Evolutionary conservation across 2,113 vertebrate species (phyloP).

Genomic region (Pomatorhinus ruficollis): DNA sequence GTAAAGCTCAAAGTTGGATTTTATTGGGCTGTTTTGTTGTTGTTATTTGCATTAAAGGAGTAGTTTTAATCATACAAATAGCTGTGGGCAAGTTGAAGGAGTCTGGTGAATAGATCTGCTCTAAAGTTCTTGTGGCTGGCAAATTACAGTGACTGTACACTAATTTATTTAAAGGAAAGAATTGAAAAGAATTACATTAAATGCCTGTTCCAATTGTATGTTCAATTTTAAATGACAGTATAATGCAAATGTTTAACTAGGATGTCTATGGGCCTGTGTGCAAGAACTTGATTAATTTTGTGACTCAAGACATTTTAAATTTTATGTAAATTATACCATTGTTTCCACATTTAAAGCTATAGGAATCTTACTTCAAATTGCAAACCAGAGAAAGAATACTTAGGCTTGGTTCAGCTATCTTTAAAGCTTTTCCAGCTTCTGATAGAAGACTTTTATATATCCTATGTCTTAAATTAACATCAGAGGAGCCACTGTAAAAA

Average conservation of each 20-base stretch:
- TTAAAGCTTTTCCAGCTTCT: slow-evolving; percentile 38
- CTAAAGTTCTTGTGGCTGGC: neutral
- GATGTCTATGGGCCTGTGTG: neutral
- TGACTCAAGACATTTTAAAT: neutral
- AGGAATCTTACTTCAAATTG: slow-evolving; percentile 4
- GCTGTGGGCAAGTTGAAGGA: neutral
- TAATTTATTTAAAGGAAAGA: neutral
- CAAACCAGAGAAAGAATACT: neutral
- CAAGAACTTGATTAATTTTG: neutral
- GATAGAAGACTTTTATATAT: neutral
- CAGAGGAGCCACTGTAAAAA: slow-evolving; percentile 1
- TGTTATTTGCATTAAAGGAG: neutral
- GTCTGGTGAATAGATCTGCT: neutral
- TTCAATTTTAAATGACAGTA: neutral
- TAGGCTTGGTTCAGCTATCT: neutral
- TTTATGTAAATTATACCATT: neutral
- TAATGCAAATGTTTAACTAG: neutral
- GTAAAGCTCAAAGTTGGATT: neutral
- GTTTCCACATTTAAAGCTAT: slow-evolving; percentile 23
- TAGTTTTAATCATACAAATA: neutral
- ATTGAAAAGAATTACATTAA: neutral
- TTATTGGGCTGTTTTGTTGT: neutral
- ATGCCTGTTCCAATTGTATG: neutral
- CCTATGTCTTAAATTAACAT: neutral
- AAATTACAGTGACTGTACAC: neutral